Evolutionary conservation across 2,888 invertebrate species (phyloP).

Genomic region (Cloeon dipterum): DNA sequence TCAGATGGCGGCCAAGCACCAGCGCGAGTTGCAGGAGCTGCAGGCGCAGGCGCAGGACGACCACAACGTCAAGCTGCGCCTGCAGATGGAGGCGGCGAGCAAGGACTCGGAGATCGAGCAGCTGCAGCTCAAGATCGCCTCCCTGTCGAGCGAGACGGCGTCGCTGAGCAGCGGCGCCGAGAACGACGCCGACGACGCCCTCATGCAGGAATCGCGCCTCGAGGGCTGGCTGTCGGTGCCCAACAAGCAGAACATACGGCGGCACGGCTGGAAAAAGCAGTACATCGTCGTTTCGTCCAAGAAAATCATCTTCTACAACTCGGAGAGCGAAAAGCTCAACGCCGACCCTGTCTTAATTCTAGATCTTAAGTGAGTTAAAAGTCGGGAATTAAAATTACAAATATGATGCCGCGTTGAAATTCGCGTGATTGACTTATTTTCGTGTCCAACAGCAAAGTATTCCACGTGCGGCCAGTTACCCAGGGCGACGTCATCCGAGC

Average conservation of each 20-base stretch:
- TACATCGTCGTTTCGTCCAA: conserved; percentile 91
- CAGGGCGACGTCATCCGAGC: conserved; percentile 98
- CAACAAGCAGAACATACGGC: conserved; percentile 80
- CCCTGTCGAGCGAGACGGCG: conserved; percentile 64
- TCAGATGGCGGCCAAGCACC: conserved; percentile 61
- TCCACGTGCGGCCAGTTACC: conserved; percentile 94
- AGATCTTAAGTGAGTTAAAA: conserved; percentile 59
- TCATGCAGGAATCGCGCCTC: conserved; percentile 33
- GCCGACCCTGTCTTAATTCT: conserved; percentile 85
- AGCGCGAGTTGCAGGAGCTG: conserved; percentile 65
- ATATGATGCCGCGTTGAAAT: neutral
- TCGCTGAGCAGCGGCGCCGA: conserved; percentile 70
- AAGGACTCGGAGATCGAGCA: conserved; percentile 94
- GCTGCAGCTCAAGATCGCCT: conserved; percentile 52
- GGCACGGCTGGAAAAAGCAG: conserved; percentile 93
- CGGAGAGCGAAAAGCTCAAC: conserved; percentile 81
- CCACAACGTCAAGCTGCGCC: conserved; percentile 44
- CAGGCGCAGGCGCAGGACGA: conserved; percentile 69
- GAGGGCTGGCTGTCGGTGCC: conserved; percentile 95
- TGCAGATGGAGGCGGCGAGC: conserved; percentile 91
- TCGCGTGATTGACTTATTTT: conserved; percentile 7
- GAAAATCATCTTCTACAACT: conserved; percentile 93
- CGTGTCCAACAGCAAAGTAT: conserved; percentile 93
- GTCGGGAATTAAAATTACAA: neutral
- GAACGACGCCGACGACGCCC: conserved; percentile 40